These are phyloP conservation scores for Tetranychus piercei DNA, from an alignment of 2,888 invertebrate species.

Conservation along the genomic window DNA sequence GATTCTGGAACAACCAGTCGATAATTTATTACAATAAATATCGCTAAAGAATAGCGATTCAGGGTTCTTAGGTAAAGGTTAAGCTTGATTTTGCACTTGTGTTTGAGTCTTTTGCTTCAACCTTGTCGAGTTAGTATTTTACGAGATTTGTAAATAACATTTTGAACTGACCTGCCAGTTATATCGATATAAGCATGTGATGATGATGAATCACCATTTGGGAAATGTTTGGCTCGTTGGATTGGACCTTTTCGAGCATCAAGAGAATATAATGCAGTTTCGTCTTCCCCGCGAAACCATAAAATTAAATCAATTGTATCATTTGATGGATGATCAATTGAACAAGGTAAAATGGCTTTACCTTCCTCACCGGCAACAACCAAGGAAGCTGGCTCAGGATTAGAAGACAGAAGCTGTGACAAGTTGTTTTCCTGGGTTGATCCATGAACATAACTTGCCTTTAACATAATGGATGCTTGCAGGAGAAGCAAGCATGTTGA, in stretches of 20 bases:
- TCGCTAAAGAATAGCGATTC: too few species aligned
- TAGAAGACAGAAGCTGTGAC: neutral
- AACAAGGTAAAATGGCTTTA: constrained; percentile 20
- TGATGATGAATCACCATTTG: constrained; percentile 19
- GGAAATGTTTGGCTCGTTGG: constrained; percentile 21
- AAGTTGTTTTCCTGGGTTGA: neutral
- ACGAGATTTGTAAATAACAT: neutral
- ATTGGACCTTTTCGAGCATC: constrained; percentile 21
- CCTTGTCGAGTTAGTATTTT: too few species aligned
- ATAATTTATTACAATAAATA: too few species aligned
- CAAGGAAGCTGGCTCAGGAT: neutral
- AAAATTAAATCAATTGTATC: constrained; percentile 22
- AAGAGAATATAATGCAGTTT: constrained; percentile 21
- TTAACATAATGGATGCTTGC: neutral
- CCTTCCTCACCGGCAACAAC: constrained; percentile 13
- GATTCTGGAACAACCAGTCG: too few species aligned
- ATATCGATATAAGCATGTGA: constrained; percentile 12
- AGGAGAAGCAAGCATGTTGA: neutral
- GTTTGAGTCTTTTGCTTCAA: too few species aligned
- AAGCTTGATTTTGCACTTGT: too few species aligned
- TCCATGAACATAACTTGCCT: neutral
- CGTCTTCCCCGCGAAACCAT: constrained; percentile 22
- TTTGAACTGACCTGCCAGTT: constrained; percentile 1
- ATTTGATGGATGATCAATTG: constrained; percentile 16
- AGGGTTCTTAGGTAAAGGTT: too few species aligned